Conservation (phyloP, 1,140 invertebrate species). For the Akabosia matsudoensis region DNA sequence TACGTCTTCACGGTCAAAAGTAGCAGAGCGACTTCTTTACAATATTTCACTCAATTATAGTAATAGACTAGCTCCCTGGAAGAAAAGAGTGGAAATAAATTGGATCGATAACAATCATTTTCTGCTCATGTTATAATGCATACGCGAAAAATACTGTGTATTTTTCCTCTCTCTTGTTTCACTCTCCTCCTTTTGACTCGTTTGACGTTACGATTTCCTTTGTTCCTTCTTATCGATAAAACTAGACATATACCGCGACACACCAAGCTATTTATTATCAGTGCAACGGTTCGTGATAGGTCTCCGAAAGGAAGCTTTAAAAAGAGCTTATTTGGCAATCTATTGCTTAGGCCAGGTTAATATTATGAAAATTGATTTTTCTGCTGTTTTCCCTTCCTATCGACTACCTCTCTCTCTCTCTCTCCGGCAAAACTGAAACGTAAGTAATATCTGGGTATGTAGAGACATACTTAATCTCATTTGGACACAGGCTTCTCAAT, state of each 20-base stretch:
- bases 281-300: too few relatives aligned
- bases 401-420: too few relatives aligned
- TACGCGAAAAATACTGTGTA: not conserved
- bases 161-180: not conserved
- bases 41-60: not conserved
- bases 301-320: too few relatives aligned
- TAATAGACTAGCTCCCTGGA: not conserved
- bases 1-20: conserved; percentile 4
- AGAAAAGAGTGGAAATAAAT: not conserved
- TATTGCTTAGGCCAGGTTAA: too few relatives aligned
- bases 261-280: too few relatives aligned
- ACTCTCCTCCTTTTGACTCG: not conserved
- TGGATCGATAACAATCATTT: conserved; percentile 17
- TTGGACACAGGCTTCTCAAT: too few relatives aligned
- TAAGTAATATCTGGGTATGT: too few relatives aligned
- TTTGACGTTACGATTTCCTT: not conserved
- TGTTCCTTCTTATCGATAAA: conserved; percentile 6
- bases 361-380: too few relatives aligned
- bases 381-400: too few relatives aligned
- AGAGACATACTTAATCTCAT: too few relatives aligned
- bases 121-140: not conserved
- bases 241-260: not conserved
- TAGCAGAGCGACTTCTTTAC: not conserved
- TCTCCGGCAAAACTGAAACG: too few relatives aligned
- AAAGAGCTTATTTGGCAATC: too few relatives aligned